phyloP scores from a whole-genome alignment of 2,797 vertebrate genomes.

The Anableps anableps region DNA sequence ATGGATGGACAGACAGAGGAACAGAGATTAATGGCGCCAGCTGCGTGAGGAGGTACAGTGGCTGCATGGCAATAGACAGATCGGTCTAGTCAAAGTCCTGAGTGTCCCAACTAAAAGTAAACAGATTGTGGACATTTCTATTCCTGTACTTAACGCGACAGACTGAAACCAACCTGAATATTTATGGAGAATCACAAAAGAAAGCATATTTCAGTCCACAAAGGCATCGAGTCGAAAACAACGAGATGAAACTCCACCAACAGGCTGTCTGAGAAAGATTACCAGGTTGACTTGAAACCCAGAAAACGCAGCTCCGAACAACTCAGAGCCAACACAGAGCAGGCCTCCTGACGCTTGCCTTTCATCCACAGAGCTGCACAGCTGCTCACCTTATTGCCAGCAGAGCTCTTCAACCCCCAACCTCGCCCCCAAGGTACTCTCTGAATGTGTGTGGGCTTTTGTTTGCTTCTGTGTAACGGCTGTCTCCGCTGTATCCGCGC shows the following conservation, averaged over 20 bases:
- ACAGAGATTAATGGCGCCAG: neutral
- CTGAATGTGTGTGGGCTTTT: slow-evolving; percentile 66
- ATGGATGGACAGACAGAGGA: neutral
- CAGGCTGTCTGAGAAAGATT: slow-evolving; percentile 4
- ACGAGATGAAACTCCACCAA: slow-evolving; percentile 20
- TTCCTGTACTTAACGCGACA: neutral
- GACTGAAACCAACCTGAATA: too few species aligned
- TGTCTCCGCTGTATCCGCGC: slow-evolving; percentile 6
- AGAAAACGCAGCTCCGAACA: slow-evolving; percentile 27
- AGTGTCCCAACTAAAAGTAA: too few species aligned
- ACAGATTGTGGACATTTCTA: too few species aligned
- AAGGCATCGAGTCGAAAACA: neutral
- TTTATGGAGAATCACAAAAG: neutral
- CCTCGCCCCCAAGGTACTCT: slow-evolving; percentile 74
- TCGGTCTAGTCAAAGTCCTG: neutral
- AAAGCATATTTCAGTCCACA: neutral
- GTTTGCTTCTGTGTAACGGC: slow-evolving; percentile 39
- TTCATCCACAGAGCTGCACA: slow-evolving; percentile 77
- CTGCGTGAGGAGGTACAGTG: neutral
- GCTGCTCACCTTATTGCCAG: slow-evolving; percentile 83
- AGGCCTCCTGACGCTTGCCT: slow-evolving; percentile 74
- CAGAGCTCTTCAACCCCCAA: slow-evolving; percentile 77
- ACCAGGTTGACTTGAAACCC: slow-evolving; percentile 30
- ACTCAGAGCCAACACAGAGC: slow-evolving; percentile 33
- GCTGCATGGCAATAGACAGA: neutral